phyloP scores from a whole-genome alignment of 1,140 invertebrate genomes.

The Eulimnadia texana region DNA sequence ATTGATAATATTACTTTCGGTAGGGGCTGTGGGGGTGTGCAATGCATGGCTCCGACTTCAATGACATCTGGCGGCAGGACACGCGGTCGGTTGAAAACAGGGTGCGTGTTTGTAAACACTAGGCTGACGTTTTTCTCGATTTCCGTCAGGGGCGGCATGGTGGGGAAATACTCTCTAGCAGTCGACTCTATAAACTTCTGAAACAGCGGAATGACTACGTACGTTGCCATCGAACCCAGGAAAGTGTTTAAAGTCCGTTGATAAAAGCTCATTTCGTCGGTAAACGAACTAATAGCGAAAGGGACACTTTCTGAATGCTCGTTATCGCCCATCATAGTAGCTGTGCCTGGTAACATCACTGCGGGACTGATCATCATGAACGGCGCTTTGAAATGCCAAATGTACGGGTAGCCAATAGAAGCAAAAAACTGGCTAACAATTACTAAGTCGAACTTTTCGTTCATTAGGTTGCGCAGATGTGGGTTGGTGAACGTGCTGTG shows the following conservation, averaged over 20 bases:
- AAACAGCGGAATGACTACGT: background rate
- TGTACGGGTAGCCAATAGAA: slow-evolving; percentile 22
- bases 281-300: background rate
- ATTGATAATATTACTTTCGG: slow-evolving; percentile 33
- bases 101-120: slow-evolving; percentile 19
- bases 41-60: slow-evolving; percentile 22
- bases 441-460: slow-evolving; percentile 24
- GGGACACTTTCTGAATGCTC: slow-evolving; percentile 20
- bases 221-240: background rate
- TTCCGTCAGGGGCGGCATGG: slow-evolving; percentile 18
- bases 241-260: slow-evolving; percentile 22
- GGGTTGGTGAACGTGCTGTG: background rate
- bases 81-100: slow-evolving; percentile 9
- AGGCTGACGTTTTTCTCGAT: slow-evolving; percentile 20
- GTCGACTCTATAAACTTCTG: background rate
- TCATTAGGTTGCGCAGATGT: background rate
- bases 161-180: slow-evolving; percentile 11
- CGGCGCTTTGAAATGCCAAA: slow-evolving; percentile 39
- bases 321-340: slow-evolving; percentile 38
- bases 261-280: slow-evolving; percentile 9
- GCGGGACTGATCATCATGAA: slow-evolving; percentile 32
- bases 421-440: slow-evolving; percentile 24
- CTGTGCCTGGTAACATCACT: slow-evolving; percentile 16
- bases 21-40: slow-evolving; percentile 17
- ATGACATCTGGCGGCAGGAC: slow-evolving; percentile 17